phyloP scores from a whole-genome alignment of 1,140 invertebrate species.

The Heliothis subflexa region DNA sequence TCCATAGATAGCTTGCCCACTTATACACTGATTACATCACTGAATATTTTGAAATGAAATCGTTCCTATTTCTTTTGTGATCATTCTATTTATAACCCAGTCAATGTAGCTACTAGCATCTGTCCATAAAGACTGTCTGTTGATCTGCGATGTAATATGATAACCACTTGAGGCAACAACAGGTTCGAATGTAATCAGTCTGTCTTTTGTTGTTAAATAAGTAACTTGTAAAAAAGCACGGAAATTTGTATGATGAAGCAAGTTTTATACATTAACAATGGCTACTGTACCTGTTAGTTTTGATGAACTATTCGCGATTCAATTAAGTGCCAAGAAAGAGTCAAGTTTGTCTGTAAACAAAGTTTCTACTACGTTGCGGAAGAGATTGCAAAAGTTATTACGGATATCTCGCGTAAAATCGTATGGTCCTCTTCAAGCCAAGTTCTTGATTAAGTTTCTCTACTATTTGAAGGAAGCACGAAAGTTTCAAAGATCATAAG shows the following conservation, averaged over 20 bases:
- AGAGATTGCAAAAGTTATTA: slow-evolving; percentile 60
- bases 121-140: not conserved
- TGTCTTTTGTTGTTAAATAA: no score
- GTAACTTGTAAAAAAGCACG: no score
- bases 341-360: slow-evolving; percentile 34
- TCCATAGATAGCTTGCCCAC: slow-evolving; percentile 11
- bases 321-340: slow-evolving; percentile 26
- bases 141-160: no score
- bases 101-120: not conserved
- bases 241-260: not conserved
- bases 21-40: slow-evolving; percentile 26
- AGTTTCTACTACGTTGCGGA: slow-evolving; percentile 30
- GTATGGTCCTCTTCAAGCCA: slow-evolving; percentile 36
- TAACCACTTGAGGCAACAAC: no score
- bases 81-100: slow-evolving; percentile 3
- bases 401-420: slow-evolving; percentile 48
- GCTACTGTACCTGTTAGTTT: not conserved
- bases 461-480: not conserved
- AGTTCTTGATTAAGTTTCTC: slow-evolving; percentile 17
- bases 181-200: no score
- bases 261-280: not conserved
- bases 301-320: slow-evolving; percentile 26
- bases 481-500: not conserved
- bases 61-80: not conserved
- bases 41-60: not conserved